Conservation (phyloP, 1,140 invertebrate genomes). For the Apis laboriosa region DNA sequence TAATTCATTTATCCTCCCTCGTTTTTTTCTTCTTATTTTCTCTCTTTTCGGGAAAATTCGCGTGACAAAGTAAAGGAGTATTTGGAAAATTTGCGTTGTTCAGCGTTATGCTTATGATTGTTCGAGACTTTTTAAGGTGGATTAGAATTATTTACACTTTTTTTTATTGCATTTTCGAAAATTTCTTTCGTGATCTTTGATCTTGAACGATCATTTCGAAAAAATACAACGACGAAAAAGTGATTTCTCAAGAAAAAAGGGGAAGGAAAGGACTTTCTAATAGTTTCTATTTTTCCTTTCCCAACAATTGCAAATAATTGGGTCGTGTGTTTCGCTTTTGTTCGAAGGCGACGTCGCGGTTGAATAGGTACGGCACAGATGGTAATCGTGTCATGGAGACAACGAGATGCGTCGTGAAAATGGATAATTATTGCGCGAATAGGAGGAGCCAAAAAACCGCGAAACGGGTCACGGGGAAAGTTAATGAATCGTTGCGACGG, state of each 20-base stretch:
- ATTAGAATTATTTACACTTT: no score
- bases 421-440: constrained; percentile 14
- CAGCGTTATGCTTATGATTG: no score
- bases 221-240: no score
- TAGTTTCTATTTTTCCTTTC: no score
- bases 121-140: background rate
- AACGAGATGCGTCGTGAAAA: background rate
- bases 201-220: no score
- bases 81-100: no score
- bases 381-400: background rate
- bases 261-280: no score
- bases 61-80: no score
- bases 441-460: background rate
- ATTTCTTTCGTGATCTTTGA: no score
- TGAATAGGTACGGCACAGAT: background rate
- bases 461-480: constrained; percentile 5
- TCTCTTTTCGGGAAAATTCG: no score
- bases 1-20: constrained; percentile 22
- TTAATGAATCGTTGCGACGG: background rate
- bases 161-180: background rate
- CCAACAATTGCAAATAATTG: background rate
- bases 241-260: no score
- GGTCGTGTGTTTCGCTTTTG: background rate
- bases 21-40: background rate
- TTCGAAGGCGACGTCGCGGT: no score